Evolutionary conservation across 2,888 invertebrate genomes (phyloP), one percentile per base, ranked within the genome.

Genomic region (Fragum fragum): DNA sequence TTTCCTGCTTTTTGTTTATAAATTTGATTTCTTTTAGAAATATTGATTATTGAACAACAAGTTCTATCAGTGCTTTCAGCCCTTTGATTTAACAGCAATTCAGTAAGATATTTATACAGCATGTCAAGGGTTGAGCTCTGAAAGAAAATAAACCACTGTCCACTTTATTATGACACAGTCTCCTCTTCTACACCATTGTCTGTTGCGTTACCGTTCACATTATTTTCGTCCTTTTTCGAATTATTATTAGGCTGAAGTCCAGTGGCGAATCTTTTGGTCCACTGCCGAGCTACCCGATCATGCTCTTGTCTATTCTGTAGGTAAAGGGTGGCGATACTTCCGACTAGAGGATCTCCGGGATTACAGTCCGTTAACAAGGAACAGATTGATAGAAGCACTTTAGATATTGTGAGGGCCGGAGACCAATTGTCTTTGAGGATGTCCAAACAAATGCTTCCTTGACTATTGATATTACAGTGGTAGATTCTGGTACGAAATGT

Each of bases 381-480:
- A 96, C 99, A 99, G 95, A 99, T 99, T 90, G 99, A 99, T 90
- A 99, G 96, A 92, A 99, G 96, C 90, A 99, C 99, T 96, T 99
- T 99, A 86, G 98, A 98, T 95, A 99, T 98, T 91, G 99, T 99
- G 93, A 99, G 96, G 61, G 99, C 99, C n/a, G 99, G 99, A 42
- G 98, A 98, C 99, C 99, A 99, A 95, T 99, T 99, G 95, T 99
- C 99, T 95, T 99, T 99, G 90, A 99, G 96, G 92, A 99, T 99
- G 95, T 99, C 99, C 95, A 99, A 96, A 95, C 99, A 99, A 94
- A 99, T 99, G 82, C 98, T 98, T 81, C 99, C 99, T 95, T 99
- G 98, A 94, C 98, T 98, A 96, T 99, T 99, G 95, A 99, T 99
- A 96, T 99, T 99, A 96, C 99, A 99, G 95, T 99, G 99, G 95